Evolutionary conservation across 2,888 invertebrate genomes (phyloP), one percentile per base, ranked within the genome.

Genomic region (Meteorus cinctellus): DNA sequence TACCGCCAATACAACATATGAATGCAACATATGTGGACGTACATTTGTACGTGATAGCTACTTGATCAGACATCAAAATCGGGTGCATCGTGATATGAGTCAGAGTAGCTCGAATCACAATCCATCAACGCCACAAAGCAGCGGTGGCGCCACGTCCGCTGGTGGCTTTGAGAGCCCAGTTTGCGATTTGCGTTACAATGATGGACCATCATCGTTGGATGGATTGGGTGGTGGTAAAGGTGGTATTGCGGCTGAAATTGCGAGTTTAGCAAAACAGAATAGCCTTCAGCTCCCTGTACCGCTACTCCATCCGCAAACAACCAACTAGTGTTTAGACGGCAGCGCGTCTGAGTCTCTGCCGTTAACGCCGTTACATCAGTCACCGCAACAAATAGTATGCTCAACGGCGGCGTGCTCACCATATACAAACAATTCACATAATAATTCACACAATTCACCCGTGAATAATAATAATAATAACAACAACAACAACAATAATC

Each of bases 31-130:
- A 45, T 95, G 95, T 86, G 94, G 94, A 2, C 92, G 94, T 77
- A 93, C 93, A 69, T 95, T 95, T 87, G 94, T 94, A 78, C 92
- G 94, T 83, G 94, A 95, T 90, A 94, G 94, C 88, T 95, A 95
- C 90, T 91, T 95, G 80, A 95, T 95, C 87, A 91, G 95, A 83
- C 95, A 95, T 89, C 94, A 94, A 90, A 94, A 94, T 89, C 93
- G 94, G 83, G 94, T 95, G 80, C 95, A 95, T 88, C 93, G 93
- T 81, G 90, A 90, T 77, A 83, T 88, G 84, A 88, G 85, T 81
- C 88, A 88, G 81, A 84, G 83, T 78, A 85, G 80, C 76, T 81
- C 85, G 29, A 89, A 88, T 80, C 89, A 89, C 78, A 88, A 89
- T 80, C 89, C 89, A 45, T 81, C 89, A 66, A 89, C 89, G 62